phyloP scores from a whole-genome alignment of 2,113 vertebrate genomes.

The Aramus guarauna region DNA sequence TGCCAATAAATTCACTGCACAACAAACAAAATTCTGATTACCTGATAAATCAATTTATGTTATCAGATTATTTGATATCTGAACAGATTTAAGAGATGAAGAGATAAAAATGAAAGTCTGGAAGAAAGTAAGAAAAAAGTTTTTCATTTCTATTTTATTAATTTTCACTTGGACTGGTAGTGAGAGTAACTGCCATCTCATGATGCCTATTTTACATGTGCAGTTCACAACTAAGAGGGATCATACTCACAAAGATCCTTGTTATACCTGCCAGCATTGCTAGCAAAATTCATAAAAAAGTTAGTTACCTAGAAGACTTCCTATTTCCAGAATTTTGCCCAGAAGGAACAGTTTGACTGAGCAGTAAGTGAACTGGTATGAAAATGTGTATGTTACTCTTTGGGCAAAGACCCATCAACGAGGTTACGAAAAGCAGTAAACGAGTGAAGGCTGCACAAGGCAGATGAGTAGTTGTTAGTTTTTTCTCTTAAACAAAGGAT shows the following conservation, averaged over 20 bases:
- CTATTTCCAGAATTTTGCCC: not conserved
- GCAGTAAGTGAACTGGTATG: not conserved
- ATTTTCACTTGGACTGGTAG: not conserved
- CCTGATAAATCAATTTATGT: not conserved
- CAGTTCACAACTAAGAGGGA: not conserved
- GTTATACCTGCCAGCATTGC: not conserved
- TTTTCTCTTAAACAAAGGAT: not conserved
- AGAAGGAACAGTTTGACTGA: not conserved
- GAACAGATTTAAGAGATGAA: not conserved
- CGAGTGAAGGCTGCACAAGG: not conserved
- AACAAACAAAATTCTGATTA: not conserved
- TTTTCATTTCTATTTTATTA: not conserved
- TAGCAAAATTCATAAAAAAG: not conserved
- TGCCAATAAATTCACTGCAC: not conserved
- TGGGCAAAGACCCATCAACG: not conserved
- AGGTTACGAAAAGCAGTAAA: not conserved
- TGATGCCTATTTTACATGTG: not conserved
- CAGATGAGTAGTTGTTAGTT: not conserved
- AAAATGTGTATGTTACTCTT: not conserved
- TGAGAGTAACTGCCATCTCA: not conserved
- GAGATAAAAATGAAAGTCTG: not conserved
- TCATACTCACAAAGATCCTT: not conserved
- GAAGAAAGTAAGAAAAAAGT: not conserved
- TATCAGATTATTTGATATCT: not conserved
- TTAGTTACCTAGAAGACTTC: not conserved